Conservation (phyloP, 1,140 invertebrate species). For the Bombus consobrinus region DNA sequence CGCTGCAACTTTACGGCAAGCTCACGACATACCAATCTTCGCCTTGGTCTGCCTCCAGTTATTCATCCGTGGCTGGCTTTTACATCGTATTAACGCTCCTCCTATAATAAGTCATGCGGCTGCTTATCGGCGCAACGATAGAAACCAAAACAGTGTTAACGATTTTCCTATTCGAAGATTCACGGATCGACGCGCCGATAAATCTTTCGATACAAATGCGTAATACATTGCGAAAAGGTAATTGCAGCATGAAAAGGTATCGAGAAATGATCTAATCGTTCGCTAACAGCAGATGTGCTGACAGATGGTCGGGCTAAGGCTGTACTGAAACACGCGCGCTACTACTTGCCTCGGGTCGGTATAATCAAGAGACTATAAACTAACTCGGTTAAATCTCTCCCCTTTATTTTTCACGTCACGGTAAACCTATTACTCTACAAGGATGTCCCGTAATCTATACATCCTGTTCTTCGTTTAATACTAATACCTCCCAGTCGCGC, state of each 20-base stretch:
- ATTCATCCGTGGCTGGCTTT: conserved; percentile 39
- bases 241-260: conserved; percentile 32
- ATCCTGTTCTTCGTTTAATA: conserved; percentile 3
- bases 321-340: conserved; percentile 62
- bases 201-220: conserved; percentile 4
- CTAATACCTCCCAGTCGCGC: no score
- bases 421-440: conserved; percentile 16
- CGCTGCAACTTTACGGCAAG: conserved; percentile 22
- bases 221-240: conserved; percentile 9
- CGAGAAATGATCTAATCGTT: conserved; percentile 30
- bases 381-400: conserved; percentile 4
- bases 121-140: conserved; percentile 25
- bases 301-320: conserved; percentile 58
- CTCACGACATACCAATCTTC: conserved; percentile 43
- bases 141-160: conserved; percentile 29
- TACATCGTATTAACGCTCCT: conserved; percentile 44
- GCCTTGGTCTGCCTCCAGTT: conserved; percentile 28
- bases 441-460: not conserved
- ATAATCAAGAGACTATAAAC: conserved; percentile 26
- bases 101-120: conserved; percentile 34
- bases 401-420: conserved; percentile 16
- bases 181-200: conserved; percentile 21
- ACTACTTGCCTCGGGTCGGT: conserved; percentile 54
- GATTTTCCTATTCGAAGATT: conserved; percentile 34
- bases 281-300: conserved; percentile 46